Evolutionary conservation across 2,113 vertebrate genomes (phyloP).

Genomic region (Chauna torquata): DNA sequence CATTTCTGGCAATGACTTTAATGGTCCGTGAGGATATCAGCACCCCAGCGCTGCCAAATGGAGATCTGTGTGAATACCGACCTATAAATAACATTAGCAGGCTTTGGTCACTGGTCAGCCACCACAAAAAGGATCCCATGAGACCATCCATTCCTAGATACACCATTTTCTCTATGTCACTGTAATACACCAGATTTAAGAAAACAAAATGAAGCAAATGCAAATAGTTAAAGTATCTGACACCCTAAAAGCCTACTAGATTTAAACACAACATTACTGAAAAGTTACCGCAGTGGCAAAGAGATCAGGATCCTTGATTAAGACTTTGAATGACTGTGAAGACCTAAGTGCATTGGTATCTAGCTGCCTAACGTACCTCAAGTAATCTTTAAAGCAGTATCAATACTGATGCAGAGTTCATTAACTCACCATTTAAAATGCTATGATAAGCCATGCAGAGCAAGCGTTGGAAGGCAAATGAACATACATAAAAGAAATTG

Average conservation of each 20-base stretch:
- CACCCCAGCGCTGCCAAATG: neutral
- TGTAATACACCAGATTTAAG: neutral
- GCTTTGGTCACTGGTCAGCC: neutral
- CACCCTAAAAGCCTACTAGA: neutral
- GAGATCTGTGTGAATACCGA: fast-evolving
- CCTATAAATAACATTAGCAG: neutral
- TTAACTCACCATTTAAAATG: neutral
- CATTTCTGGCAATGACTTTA: neutral
- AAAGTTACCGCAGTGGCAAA: neutral
- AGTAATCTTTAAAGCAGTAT: neutral
- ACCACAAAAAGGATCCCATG: neutral
- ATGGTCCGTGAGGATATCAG: fast-evolving
- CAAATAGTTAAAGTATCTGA: neutral
- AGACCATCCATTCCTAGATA: neutral
- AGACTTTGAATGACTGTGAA: neutral
- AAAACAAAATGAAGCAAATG: neutral
- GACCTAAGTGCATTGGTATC: neutral
- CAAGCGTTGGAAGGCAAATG: fast-evolving
- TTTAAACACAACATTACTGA: fast-evolving
- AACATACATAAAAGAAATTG: fast-evolving
- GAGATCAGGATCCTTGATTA: neutral
- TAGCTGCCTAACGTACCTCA: neutral
- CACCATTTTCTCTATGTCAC: fast-evolving
- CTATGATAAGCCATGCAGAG: neutral
- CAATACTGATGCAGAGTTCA: neutral